Conservation (phyloP, 2,888 invertebrate species). For the Octonoba sinensis region DNA sequence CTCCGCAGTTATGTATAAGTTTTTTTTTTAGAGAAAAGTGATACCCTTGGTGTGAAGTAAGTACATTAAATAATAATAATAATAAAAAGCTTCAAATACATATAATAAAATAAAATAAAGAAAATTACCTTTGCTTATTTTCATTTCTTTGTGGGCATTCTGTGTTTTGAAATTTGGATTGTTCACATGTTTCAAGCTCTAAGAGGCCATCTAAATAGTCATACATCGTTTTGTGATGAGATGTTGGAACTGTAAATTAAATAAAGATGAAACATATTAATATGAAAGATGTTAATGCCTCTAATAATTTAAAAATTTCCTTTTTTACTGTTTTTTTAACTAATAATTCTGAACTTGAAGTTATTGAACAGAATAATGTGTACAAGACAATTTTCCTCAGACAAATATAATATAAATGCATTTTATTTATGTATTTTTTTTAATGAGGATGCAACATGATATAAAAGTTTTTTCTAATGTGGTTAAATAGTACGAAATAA, state of each 20-base stretch:
- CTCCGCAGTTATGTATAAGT: no score
- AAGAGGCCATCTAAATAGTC: conserved; percentile 81
- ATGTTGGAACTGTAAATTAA: conserved; percentile 75
- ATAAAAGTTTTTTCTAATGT: no score
- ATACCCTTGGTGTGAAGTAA: no score
- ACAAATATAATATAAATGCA: no score
- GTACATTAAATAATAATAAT: not conserved
- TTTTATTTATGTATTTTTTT: not conserved
- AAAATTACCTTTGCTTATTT: conserved; percentile 32
- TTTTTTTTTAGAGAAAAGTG: no score
- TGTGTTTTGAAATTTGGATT: not conserved
- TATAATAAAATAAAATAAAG: not conserved
- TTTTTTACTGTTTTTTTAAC: no score
- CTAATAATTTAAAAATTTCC: no score
- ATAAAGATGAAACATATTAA: conserved; percentile 1
- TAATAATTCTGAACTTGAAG: no score
- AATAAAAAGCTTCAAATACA: not conserved
- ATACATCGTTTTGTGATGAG: conserved; percentile 79
- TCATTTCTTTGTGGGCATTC: conserved; percentile 13
- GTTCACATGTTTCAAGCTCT: conserved; percentile 70
- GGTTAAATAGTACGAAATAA: no score
- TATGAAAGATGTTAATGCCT: not conserved
- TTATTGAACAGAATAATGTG: no score
- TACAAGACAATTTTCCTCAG: no score
- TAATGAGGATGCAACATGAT: not conserved